Percentiles rank a stretch among this genome's conserved stretches.
These are phyloP conservation scores for Eupithecia vulgata DNA, from an alignment of 2,888 invertebrate genomes.

Conservation along the genomic window DNA sequence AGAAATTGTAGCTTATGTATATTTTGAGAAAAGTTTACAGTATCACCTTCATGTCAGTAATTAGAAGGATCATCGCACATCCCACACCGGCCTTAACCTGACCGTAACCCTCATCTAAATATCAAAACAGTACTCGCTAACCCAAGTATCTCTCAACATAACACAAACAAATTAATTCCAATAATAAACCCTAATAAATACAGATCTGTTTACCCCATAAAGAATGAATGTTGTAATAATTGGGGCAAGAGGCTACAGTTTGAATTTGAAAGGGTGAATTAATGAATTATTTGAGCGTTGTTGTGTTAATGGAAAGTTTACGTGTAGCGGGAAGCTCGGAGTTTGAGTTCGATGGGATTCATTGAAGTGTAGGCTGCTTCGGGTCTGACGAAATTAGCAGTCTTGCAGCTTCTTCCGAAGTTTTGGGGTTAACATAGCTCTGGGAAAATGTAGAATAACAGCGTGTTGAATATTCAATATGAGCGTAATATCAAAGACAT, in stretches of 20 bases:
- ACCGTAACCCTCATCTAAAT: slow-evolving; percentile 82
- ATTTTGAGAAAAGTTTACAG: neutral
- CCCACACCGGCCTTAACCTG: slow-evolving; percentile 49
- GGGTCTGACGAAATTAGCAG: slow-evolving; percentile 29
- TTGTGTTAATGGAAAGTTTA: slow-evolving; percentile 65
- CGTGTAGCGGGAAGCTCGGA: slow-evolving; percentile 43
- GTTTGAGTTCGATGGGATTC: slow-evolving; percentile 54
- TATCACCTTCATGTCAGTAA: slow-evolving; percentile 9
- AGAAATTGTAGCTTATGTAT: neutral
- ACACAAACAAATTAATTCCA: slow-evolving; percentile 84
- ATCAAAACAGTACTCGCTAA: slow-evolving; percentile 78
- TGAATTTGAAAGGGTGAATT: slow-evolving; percentile 79
- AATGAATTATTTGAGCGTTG: slow-evolving; percentile 75
- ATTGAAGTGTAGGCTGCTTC: slow-evolving; percentile 23
- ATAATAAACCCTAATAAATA: slow-evolving; percentile 83
- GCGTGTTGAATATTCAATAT: neutral
- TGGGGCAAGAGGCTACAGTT: slow-evolving; percentile 78
- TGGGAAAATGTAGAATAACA: slow-evolving; percentile 3
- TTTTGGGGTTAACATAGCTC: slow-evolving; percentile 9
- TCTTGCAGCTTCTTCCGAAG: slow-evolving; percentile 35
- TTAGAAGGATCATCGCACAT: slow-evolving; percentile 16
- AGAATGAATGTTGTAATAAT: slow-evolving; percentile 83
- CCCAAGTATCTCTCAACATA: slow-evolving; percentile 68
- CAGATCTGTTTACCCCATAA: slow-evolving; percentile 81
- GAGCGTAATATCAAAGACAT: neutral